Base-by-base conservation (phyloP, 2,888 invertebrate species). In the Enchytraeus crypticus region DNA sequence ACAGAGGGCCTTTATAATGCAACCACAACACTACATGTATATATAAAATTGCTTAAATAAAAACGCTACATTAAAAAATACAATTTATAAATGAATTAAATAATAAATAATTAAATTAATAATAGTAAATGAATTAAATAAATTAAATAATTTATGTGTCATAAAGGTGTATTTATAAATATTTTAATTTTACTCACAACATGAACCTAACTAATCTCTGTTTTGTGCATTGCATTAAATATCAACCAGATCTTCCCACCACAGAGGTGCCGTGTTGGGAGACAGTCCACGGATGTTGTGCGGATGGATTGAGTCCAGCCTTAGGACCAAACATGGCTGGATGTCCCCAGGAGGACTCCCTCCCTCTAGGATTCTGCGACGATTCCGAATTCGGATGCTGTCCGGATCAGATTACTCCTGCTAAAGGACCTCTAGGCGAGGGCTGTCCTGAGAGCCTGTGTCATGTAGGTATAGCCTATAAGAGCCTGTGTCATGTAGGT, bases 371-470 rank as follows among this genome's bases (percentile, higher is more conserved):
- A 5, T n/a, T 53, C 11, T 69, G 67, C 53, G 38, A 64, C 0
- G 86, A 87, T 71, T 87, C 88, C 0, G 81, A 92, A 5, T 92
- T 87, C 72, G 92, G 92, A 2, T 93, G 92, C 75, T 93, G 92
- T 73, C 88, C 88, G 0, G 93, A 96, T 74, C 89, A 91, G 73
- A 85, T 88, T 71, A 84, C 85, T 49, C 83, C 88, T 2, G 92
- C 92, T 26, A 69, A 67, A 54, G 80, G 71, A 26, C 64, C 86
- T n/a, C 88, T 90, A 73, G 90, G 89, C 63, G 81, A 85, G 71
- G 92, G 88, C 2, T 96, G 95, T 74, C 89, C 89, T 43, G 38
- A 51, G n/a, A 62, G 47, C 47, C 63, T 60, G 30, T 67, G 67
- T 61, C 45, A 57, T 59, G 67, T 67, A 34, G 21, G 60, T 46